phyloP scores from a whole-genome alignment of 2,797 vertebrate genomes.

The Bovichtus variegatus region DNA sequence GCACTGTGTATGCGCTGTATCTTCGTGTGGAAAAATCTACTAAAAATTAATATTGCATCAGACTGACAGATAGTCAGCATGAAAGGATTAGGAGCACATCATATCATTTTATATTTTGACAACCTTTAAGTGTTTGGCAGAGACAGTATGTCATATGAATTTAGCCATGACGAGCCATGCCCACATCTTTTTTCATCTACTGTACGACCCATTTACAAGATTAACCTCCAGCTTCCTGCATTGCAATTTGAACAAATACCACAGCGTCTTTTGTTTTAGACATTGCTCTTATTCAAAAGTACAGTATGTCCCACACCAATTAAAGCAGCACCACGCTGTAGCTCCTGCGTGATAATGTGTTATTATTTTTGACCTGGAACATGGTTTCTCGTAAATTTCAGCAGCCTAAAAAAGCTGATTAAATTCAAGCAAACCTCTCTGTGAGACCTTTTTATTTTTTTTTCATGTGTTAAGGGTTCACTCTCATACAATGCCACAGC shows the following conservation, averaged over 20 bases:
- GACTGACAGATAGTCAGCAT: not conserved
- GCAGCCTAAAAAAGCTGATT: conserved; percentile 19
- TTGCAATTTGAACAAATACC: not conserved
- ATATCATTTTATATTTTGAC: not conserved
- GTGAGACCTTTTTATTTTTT: conserved; percentile 31
- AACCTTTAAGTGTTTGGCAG: not conserved
- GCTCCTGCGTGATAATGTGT: not conserved
- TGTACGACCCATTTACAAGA: not conserved
- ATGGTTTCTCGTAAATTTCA: conserved; percentile 2
- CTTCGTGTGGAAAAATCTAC: not conserved
- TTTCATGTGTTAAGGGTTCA: conserved; percentile 38
- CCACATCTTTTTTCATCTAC: not conserved
- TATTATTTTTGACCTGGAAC: not conserved
- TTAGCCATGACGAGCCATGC: not conserved
- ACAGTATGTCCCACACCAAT: not conserved
- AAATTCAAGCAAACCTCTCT: conserved; percentile 19
- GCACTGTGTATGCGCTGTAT: no score
- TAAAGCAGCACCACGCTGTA: not conserved
- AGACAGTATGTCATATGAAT: not conserved
- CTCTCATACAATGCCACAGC: conserved; percentile 25
- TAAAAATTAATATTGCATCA: not conserved
- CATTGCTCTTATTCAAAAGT: not conserved
- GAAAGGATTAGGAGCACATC: not conserved
- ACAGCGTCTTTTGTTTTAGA: not conserved
- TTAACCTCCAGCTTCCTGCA: not conserved